Evolutionary conservation across 2,888 invertebrate species (phyloP).

Genomic region (Seira musarum): DNA sequence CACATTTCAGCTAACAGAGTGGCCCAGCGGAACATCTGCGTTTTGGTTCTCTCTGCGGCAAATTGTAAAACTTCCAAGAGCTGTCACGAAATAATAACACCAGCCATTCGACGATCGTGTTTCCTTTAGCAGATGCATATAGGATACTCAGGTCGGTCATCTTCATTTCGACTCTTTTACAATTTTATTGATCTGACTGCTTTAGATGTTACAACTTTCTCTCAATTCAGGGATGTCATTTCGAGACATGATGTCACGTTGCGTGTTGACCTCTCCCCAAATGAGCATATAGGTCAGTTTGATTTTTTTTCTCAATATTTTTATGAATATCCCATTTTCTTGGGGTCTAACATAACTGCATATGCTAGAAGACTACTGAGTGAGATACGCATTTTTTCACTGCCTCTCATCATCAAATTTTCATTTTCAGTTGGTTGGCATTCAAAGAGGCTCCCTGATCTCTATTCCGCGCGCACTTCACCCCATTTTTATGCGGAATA

Average conservation of each 20-base stretch:
- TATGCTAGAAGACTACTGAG: not conserved
- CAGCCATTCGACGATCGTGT: constrained; percentile 70
- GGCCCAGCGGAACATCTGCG: constrained; percentile 69
- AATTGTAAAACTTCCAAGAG: constrained; percentile 70
- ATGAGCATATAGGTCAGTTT: constrained; percentile 70
- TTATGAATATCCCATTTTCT: no score
- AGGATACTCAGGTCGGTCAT: no score
- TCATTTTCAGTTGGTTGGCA: constrained; percentile 70
- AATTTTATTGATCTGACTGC: no score
- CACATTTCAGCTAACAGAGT: constrained; percentile 69
- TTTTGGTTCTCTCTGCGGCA: constrained; percentile 72
- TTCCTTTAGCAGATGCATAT: constrained; percentile 71
- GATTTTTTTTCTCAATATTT: not conserved
- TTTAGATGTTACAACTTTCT: no score
- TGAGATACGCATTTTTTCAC: not conserved
- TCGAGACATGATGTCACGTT: constrained; percentile 71
- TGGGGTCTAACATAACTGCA: no score
- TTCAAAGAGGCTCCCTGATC: constrained; percentile 71
- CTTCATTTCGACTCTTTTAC: no score
- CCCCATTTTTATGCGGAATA: constrained; percentile 69
- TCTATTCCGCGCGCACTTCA: constrained; percentile 71
- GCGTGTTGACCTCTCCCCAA: constrained; percentile 70
- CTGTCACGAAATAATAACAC: constrained; percentile 69
- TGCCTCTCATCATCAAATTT: constrained; percentile 16
- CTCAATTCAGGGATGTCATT: constrained; percentile 70